Evolutionary conservation across 23 tunicate species (phyloP), one percentile per base, ranked within the genome.

Genomic region (Botrylloides violaceus): DNA sequence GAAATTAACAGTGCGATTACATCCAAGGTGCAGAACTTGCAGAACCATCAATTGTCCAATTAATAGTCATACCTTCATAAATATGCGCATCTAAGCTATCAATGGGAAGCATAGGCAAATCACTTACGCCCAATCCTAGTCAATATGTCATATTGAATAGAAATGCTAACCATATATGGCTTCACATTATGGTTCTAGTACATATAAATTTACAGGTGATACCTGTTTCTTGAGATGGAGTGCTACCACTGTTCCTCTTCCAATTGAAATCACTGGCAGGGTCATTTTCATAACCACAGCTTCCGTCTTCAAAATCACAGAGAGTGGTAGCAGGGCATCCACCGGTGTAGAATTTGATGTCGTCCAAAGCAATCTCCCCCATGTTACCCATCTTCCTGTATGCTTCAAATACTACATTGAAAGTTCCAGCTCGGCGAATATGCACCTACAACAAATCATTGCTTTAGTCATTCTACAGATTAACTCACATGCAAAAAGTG

Each of bases 301-400:
- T 53, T 2, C 33, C 48, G 4, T 79, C 97, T 55, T 90, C 97
- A 75, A 90, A 90, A 55, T 83, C 90, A 31, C 97, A 90, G 19
- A 60, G 29, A 5, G 79, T 71, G 21, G 91, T 73, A n/a, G 90
- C 72, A 3, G 90, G 97, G 56, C 97, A 90, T 0, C 36, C 79
- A 4, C 91, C 97, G 5, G 31, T 18, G 34, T 48, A 58, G 32
- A 83, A 76, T 59, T 48, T 83, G 29, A 90, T 74, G 71, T 90
- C 97, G 56, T 90, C 97, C 55, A 90, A 59, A 19, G 97, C 97
- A 4, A 90, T 79, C 27, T 83, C 97, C 3, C 97, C 75, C 6
- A 43, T 58, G 35, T 58, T 64, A 19, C 97, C 90, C 12, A 49
- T 27, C 4, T 87, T 84, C 20, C 97, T 59, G 9, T 29, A 53